These are phyloP conservation scores for Caiman crocodilus DNA, from an alignment of 2,797 vertebrate species.

Conservation along the genomic window DNA sequence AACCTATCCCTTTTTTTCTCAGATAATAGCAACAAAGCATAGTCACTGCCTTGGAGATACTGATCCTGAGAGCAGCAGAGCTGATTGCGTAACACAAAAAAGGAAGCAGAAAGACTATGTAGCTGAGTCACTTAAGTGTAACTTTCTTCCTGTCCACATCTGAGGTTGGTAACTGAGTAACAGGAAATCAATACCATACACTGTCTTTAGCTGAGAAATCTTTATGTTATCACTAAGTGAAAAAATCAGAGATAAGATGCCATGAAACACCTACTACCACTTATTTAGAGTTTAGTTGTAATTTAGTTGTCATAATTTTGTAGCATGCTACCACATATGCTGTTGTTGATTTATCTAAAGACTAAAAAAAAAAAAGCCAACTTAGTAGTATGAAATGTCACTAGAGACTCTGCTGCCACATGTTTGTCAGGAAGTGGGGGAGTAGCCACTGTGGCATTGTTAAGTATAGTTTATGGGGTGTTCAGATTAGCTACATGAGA, in stretches of 20 bases:
- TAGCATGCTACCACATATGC: not conserved
- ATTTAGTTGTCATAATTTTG: not conserved
- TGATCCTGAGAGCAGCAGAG: not conserved
- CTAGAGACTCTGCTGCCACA: not conserved
- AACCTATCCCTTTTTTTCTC: not conserved
- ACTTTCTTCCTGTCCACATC: not conserved
- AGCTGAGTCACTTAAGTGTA: not conserved
- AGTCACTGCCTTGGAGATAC: fast-evolving
- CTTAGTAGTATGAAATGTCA: not conserved
- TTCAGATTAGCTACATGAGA: not conserved
- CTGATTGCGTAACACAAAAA: conserved; percentile 21
- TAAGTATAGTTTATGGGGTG: not conserved
- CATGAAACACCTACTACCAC: fast-evolving
- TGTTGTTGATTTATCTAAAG: not conserved
- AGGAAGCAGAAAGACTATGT: not conserved
- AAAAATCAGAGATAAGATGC: not conserved
- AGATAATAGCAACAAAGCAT: not conserved
- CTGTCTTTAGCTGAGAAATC: not conserved
- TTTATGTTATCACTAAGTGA: not conserved
- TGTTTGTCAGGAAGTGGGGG: not conserved
- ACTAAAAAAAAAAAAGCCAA: not conserved
- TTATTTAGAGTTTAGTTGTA: not conserved
- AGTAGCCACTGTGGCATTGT: not conserved
- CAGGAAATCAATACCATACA: not conserved
- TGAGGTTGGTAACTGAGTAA: not conserved